Base-by-base conservation (phyloP, 2,797 vertebrate genomes). In the Myotis vivesi region DNA sequence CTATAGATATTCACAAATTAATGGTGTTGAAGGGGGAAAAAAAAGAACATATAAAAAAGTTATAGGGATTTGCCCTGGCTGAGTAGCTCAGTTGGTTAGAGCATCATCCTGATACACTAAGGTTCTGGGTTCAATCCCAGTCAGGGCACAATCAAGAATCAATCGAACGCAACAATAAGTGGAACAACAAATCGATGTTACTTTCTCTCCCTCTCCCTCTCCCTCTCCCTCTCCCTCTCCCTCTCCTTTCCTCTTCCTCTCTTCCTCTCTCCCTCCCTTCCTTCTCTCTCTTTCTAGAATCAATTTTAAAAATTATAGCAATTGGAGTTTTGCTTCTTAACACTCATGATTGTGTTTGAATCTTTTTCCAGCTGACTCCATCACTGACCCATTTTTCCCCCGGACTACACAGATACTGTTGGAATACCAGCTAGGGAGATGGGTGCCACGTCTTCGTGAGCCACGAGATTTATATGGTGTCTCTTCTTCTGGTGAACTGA, bases 361-460 rank as follows among this genome's bases (percentile, higher is more conserved):
- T 95, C 79, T 49, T 64, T 94, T 97, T 96, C 69, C 89, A 96
- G 96, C 66, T 89, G 91, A 96, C 88, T 93, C 94, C 25, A 0
- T 94, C 93, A 95, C 80, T 73, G 95, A 97, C 68, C 81, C 84
- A 5, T 91, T 92, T 95, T 96, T 97, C 84, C 96, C 97, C 59
- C 96, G 96, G 72, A 98, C 98, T 38, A 98, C 98, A 72, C 98
- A 98, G 93, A 96, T 98, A 73, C 94, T 98, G 2, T 95, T 98
- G 79, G 97, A 98, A 38, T 96, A 98, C 95, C 96, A 97, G 8
- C 97, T 92, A 3, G 98, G 98, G n/a, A 96, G 93, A 95, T 96
- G 97, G 82, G 95, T 98, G 19, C 97, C 97, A 33, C 96, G 95
- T 19, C 97, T 98, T 87, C 91, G 83, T 30, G 96, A 98, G 77